Percentiles rank a stretch among this genome's conserved stretches.
These are phyloP conservation scores for Gadus macrocephalus DNA, from an alignment of 2,113 vertebrate species.

Conservation along the genomic window DNA sequence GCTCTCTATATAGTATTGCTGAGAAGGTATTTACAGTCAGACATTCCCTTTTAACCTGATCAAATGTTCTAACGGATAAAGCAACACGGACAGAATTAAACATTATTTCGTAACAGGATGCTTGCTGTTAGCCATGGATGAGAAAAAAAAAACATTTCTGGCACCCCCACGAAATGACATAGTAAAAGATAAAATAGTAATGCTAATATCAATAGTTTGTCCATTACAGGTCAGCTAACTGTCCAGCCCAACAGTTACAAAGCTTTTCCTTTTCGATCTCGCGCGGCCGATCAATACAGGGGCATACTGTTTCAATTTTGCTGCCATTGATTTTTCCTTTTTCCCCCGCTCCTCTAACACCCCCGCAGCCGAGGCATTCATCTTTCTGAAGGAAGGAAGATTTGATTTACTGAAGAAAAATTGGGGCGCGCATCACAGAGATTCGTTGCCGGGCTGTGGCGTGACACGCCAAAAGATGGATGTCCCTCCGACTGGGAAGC, in stretches of 20 bases:
- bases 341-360: constrained; percentile 75
- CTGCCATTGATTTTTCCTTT: constrained; percentile 96
- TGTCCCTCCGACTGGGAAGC: constrained; percentile 91
- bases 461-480: constrained; percentile 96
- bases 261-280: constrained; percentile 99
- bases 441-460: constrained; percentile 92
- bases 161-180: constrained; percentile 81
- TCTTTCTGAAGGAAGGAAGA: constrained; percentile 99
- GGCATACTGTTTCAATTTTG: constrained; percentile 99
- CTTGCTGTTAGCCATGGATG: constrained; percentile 5
- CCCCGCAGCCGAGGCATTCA: constrained; percentile 93
- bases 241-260: constrained; percentile 98
- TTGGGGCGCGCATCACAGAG: constrained; percentile 99
- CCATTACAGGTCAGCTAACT: constrained; percentile 99
- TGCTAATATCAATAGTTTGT: constrained; percentile 99
- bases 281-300: constrained; percentile 95
- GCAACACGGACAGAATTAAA: neutral
- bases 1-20: no score
- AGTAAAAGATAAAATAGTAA: constrained; percentile 98
- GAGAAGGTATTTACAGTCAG: neutral
- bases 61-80: no score
- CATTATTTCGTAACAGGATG: neutral
- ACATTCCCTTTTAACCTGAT: neutral
- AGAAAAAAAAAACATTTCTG: constrained; percentile 43
- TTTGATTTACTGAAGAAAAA: constrained; percentile 99